Percentiles rank a stretch among this genome's conserved stretches.
These are phyloP conservation scores for Baccha elongata DNA, from an alignment of 2,888 invertebrate species.

Conservation along the genomic window DNA sequence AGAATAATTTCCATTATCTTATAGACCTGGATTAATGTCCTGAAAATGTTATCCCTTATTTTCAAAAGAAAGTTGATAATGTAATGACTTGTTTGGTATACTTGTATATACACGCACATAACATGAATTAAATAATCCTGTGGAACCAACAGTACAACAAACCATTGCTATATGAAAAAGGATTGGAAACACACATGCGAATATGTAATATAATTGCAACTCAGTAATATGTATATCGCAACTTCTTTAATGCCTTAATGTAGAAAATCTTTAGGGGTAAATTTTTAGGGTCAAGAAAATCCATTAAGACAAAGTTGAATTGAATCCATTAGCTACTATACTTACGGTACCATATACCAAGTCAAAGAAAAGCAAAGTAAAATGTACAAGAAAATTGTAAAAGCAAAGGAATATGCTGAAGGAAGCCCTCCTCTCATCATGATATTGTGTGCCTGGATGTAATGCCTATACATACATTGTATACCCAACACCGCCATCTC, in stretches of 20 bases:
- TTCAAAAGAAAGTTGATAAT: too few species aligned
- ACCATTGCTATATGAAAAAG: too few species aligned
- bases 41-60: too few species aligned
- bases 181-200: too few species aligned
- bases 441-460: slow-evolving; percentile 3
- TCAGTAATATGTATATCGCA: too few species aligned
- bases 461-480: not conserved
- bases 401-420: not conserved
- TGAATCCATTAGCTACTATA: slow-evolving; percentile 80
- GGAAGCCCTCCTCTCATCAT: not conserved
- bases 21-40: too few species aligned
- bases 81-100: too few species aligned
- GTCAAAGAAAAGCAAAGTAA: not conserved
- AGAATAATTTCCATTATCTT: too few species aligned
- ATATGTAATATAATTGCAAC: too few species aligned
- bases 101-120: too few species aligned
- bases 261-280: slow-evolving; percentile 39
- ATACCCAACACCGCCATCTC: slow-evolving; percentile 2
- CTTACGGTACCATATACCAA: slow-evolving; percentile 7
- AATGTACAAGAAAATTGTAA: slow-evolving; percentile 27
- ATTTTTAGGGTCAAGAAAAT: slow-evolving; percentile 82
- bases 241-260: slow-evolving; percentile 7
- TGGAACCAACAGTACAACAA: too few species aligned
- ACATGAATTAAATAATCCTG: too few species aligned
- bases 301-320: slow-evolving; percentile 82